These are phyloP conservation scores for Sinhomidia bicolor DNA, from an alignment of 2,888 invertebrate genomes.

Conservation along the genomic window DNA sequence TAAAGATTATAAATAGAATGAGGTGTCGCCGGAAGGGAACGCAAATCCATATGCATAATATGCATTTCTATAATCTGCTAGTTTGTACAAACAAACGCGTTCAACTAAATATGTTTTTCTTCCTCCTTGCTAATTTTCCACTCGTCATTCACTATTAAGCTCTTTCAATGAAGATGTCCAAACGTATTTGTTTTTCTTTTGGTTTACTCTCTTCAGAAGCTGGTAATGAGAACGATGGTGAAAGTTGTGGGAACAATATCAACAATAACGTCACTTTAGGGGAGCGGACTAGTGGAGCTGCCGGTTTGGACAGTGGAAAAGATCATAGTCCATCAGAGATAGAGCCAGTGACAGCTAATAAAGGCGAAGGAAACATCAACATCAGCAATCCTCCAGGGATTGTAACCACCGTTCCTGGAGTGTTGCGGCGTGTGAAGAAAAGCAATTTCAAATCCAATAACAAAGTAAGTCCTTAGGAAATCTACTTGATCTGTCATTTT, in stretches of 20 bases:
- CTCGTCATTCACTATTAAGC: conserved; percentile 64
- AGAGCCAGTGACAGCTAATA: conserved; percentile 73
- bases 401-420: conserved; percentile 74
- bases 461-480: conserved; percentile 76
- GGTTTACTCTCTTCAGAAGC: conserved; percentile 48
- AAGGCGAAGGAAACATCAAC: conserved; percentile 72
- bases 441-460: conserved; percentile 87
- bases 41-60: too few species aligned
- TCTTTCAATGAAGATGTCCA: conserved; percentile 6
- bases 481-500: conserved; percentile 33
- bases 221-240: conserved; percentile 70
- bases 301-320: conserved; percentile 61
- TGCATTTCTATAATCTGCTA: too few species aligned
- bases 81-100: background rate
- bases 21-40: too few species aligned
- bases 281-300: conserved; percentile 28
- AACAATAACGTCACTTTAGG: conserved; percentile 57
- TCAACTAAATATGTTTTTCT: too few species aligned
- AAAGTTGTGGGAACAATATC: conserved; percentile 73
- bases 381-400: conserved; percentile 70
- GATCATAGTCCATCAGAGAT: conserved; percentile 69
- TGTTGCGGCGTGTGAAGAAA: conserved; percentile 88
- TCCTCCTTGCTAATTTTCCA: conserved; percentile 64
- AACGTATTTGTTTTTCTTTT: conserved; percentile 36
- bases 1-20: too few species aligned